Conservation (phyloP, 2,797 vertebrate species). For the Pseudopleuronectes americanus region DNA sequence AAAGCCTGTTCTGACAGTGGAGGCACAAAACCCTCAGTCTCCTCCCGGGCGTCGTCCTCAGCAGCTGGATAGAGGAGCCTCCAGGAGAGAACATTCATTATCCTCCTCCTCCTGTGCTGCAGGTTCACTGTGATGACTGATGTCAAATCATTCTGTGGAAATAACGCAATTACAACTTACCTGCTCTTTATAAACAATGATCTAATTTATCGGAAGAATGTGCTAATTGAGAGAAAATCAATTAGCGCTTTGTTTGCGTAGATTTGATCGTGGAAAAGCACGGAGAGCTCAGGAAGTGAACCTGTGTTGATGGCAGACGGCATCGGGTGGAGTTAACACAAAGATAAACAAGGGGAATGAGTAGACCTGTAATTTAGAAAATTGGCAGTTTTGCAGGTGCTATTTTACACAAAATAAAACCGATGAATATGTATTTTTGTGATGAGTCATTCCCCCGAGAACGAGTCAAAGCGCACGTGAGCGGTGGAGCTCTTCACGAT, state of each 20-base stretch:
- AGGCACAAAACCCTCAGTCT: conserved; percentile 52
- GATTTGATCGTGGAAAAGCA: too few relatives aligned
- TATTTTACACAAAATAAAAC: background rate
- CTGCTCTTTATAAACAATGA: too few relatives aligned
- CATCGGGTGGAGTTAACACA: background rate
- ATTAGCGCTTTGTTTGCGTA: too few relatives aligned
- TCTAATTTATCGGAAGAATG: too few relatives aligned
- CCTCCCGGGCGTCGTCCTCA: conserved; percentile 69
- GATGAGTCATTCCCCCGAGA: conserved; percentile 8
- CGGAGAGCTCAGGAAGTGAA: background rate
- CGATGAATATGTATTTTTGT: background rate
- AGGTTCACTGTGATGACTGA: conserved; percentile 33
- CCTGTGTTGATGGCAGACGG: background rate
- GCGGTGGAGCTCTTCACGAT: background rate
- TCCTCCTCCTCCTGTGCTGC: conserved; percentile 47
- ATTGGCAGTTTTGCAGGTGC: background rate
- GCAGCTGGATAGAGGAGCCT: conserved; percentile 59
- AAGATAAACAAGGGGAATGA: background rate
- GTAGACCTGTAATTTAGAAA: conserved; percentile 8
- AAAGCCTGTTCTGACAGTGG: conserved; percentile 59
- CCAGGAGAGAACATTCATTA: conserved; percentile 73
- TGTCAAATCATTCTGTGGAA: background rate
- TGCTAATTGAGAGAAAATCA: too few relatives aligned
- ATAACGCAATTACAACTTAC: too few relatives aligned
- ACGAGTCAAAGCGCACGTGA: background rate